phyloP scores from a whole-genome alignment of 2,888 invertebrate genomes.

The Tuberolachnus salignus region DNA sequence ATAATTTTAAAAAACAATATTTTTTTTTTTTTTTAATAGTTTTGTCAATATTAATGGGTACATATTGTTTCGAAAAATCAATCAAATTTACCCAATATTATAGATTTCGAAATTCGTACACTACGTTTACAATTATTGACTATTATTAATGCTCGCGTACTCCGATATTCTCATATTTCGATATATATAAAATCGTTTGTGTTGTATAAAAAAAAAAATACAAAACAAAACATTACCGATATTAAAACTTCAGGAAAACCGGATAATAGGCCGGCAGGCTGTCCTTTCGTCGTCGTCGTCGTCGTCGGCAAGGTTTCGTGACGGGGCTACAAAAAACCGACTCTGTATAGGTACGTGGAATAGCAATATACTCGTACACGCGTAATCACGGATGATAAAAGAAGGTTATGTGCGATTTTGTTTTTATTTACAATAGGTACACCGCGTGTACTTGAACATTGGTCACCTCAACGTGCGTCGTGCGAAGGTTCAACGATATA shows the following conservation, averaged over 20 bases:
- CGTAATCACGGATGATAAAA: constrained; percentile 48
- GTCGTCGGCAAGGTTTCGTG: constrained; percentile 44
- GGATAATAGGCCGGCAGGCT: constrained; percentile 17
- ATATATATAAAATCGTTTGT: too few species aligned
- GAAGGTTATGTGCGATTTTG: constrained; percentile 53
- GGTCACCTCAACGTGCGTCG: neutral
- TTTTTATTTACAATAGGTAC: constrained; percentile 27
- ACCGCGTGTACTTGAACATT: constrained; percentile 41
- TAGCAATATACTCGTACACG: too few species aligned
- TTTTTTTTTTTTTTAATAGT: too few species aligned
- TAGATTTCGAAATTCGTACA: too few species aligned
- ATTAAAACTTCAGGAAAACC: constrained; percentile 32
- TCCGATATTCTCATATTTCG: too few species aligned
- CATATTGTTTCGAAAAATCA: too few species aligned
- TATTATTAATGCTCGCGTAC: too few species aligned
- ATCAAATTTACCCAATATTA: too few species aligned
- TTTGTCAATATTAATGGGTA: too few species aligned
- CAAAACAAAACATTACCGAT: neutral
- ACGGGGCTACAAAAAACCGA: constrained; percentile 39
- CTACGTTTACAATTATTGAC: too few species aligned
- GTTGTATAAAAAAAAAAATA: neutral
- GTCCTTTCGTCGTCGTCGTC: constrained; percentile 30
- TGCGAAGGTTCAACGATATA: constrained; percentile 38
- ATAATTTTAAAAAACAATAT: too few species aligned
- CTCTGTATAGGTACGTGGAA: constrained; percentile 3